Evolutionary conservation across 2,113 vertebrate genomes (phyloP).

Genomic region (Sebastes fasciatus): DNA sequence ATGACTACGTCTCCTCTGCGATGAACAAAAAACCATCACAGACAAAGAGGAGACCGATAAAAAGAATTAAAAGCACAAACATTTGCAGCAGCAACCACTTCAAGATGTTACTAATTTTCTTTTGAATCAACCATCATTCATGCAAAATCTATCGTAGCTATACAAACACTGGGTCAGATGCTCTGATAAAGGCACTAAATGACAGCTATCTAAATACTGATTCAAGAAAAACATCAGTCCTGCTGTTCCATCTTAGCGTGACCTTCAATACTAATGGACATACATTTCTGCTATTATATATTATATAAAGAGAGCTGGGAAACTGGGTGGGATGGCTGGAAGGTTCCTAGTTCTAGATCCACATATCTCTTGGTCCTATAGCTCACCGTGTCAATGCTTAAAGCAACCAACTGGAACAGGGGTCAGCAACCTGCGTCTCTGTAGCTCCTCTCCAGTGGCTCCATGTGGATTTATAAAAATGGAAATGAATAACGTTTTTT

Average conservation of each 20-base stretch:
- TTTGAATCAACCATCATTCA: background rate
- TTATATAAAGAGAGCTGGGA: no score
- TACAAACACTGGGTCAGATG: conserved; percentile 8
- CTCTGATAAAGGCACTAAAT: background rate
- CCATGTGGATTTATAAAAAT: no score
- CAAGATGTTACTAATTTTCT: background rate
- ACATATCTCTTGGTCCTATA: no score
- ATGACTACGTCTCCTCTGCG: background rate
- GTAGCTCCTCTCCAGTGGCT: no score
- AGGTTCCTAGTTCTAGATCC: no score
- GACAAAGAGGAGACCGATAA: background rate
- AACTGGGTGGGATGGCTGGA: no score
- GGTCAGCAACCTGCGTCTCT: no score
- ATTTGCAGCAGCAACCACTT: conserved; percentile 1
- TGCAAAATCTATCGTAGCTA: background rate
- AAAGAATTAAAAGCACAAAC: background rate
- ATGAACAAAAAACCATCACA: background rate
- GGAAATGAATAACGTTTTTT: no score
- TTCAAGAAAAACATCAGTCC: background rate
- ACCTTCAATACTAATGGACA: background rate
- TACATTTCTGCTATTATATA: background rate
- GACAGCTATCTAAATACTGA: background rate
- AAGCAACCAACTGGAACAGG: no score
- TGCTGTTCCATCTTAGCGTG: background rate
- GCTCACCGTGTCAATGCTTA: no score